Evolutionary conservation across 2,888 invertebrate genomes (phyloP), one percentile per base, ranked within the genome.

Genomic region (Dusona sp.): DNA sequence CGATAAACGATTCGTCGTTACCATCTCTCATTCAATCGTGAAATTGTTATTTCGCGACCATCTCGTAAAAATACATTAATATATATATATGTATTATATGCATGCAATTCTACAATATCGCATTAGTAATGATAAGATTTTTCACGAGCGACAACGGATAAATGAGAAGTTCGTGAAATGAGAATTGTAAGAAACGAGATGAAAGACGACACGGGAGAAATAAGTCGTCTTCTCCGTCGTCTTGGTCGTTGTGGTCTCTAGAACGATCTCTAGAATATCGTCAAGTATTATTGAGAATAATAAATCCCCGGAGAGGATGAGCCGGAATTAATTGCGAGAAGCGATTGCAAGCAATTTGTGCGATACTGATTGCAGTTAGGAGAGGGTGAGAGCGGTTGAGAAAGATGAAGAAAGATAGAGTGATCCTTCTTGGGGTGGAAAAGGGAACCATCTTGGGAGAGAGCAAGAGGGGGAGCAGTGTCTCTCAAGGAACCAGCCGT

Each of bases 321-420:
- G 91, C 90, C 87, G 90, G 91, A 93, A 92, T 93, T 93, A 92
- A 92, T 92, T 92, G 91, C 91, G 88, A 64, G 81, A 84, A 90
- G 89, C 92, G 92, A 93, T 93, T 93, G 92, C 92, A 90, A 92
- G 92, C 92, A 93, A 93, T 93, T 93, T 93, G 79, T 79, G 91
- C 92, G 91, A 92, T 91, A 91, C 91, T 92, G 92, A 92, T 92
- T 92, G 92, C 91, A 91, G 89, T 89, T 86, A 88, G 89, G 90
- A 89, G 90, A 72, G 75, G 81, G 65, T 65, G 70, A 82, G 74
- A 22, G 29, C 38, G 22, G 68, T 67, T 22, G 54, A 36, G 54
- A 73, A 86, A 65, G 61, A 72, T 68, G 64, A 73, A 81, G 70
- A 80, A 22, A 67, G 82, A 79, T 48, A 61, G 72, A 45, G 9